Percentiles rank a stretch among this genome's conserved stretches.
Evolutionary conservation across 2,888 invertebrate species (phyloP).

Genomic region (Myopa tessellatipennis): DNA sequence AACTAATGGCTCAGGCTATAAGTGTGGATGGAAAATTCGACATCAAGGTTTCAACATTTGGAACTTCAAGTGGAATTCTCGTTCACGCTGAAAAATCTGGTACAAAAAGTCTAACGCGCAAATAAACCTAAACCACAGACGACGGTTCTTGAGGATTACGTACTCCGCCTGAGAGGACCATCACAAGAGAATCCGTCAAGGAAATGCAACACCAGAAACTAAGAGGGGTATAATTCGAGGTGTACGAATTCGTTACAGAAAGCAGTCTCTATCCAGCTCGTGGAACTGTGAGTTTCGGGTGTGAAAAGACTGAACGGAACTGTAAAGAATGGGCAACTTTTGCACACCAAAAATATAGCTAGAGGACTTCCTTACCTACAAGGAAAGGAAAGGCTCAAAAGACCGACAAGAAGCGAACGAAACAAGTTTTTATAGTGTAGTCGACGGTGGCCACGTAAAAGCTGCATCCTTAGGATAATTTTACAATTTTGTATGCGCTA

Average conservation of each 20-base stretch:
- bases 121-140: slow-evolving; percentile 48
- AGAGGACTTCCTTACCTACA: neutral
- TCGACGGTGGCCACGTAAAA: slow-evolving; percentile 7
- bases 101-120: slow-evolving; percentile 57
- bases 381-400: no score
- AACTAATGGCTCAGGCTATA: slow-evolving; percentile 60
- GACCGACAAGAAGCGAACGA: neutral
- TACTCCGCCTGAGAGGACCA: neutral
- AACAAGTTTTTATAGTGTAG: neutral
- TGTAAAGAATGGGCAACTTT: slow-evolving; percentile 15
- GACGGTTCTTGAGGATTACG: neutral
- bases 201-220: neutral
- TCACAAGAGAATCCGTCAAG: neutral
- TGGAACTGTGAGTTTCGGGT: slow-evolving; percentile 11
- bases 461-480: slow-evolving; percentile 36
- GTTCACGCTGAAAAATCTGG: slow-evolving; percentile 60
- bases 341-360: neutral
- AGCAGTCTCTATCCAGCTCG: slow-evolving; percentile 8
- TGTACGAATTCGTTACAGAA: neutral
- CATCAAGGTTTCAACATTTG: slow-evolving; percentile 61
- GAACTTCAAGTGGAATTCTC: slow-evolving; percentile 60
- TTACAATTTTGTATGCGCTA: slow-evolving; percentile 41
- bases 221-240: neutral
- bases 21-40: slow-evolving; percentile 61
- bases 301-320: slow-evolving; percentile 29